Evolutionary conservation across 2,888 invertebrate genomes (phyloP).

Genomic region (Eupithecia dodoneata): DNA sequence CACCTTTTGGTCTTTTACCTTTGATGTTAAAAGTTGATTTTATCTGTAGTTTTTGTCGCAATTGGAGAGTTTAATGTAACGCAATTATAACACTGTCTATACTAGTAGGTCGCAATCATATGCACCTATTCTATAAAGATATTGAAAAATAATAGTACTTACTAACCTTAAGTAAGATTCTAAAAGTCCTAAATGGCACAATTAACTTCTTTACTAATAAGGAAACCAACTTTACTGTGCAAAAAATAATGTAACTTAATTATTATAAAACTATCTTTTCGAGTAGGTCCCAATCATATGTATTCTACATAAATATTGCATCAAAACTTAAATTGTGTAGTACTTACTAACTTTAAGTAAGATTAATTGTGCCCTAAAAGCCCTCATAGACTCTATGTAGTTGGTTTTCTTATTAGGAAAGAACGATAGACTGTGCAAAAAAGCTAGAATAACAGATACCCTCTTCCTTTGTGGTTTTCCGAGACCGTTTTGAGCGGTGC

Average conservation of each 20-base stretch:
- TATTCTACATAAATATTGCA: not conserved
- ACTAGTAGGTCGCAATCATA: not conserved
- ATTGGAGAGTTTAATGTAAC: not conserved
- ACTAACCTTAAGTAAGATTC: too few species aligned
- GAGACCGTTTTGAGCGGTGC: constrained; percentile 35
- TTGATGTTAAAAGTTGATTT: constrained; percentile 8
- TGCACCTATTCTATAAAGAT: not conserved
- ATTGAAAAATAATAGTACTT: too few species aligned
- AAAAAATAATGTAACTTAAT: too few species aligned
- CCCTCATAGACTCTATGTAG: too few species aligned
- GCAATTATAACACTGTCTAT: not conserved
- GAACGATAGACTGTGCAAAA: not conserved
- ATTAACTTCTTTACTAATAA: too few species aligned
- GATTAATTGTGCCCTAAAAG: too few species aligned
- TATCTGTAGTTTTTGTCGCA: constrained; percentile 1
- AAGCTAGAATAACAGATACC: not conserved
- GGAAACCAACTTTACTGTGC: too few species aligned
- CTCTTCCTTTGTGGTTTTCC: constrained; percentile 20
- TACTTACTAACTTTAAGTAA: too few species aligned
- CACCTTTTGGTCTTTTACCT: not conserved
- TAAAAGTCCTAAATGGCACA: too few species aligned
- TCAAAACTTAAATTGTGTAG: too few species aligned
- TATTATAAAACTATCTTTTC: too few species aligned
- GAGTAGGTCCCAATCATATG: not conserved
- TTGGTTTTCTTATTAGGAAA: too few species aligned